Evolutionary conservation across 2,888 invertebrate species (phyloP), one percentile per base, ranked within the genome.

Genomic region (Andrena flavipes): DNA sequence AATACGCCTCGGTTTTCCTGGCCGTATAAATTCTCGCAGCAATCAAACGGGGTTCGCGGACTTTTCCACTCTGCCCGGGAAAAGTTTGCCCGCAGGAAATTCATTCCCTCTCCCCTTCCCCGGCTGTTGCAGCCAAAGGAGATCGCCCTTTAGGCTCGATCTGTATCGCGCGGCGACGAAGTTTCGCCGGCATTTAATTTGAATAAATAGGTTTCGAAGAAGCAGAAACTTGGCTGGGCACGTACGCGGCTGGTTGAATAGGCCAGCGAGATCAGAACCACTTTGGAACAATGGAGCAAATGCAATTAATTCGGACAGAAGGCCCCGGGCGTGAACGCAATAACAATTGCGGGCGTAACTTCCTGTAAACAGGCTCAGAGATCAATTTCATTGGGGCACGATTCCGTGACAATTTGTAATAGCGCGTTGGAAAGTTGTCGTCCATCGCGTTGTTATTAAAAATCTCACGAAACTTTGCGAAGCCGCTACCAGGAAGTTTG

Each of bases 121-220:
- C 49, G n/a, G n/a, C 49, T n/a, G 35, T 20, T 30, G 13, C 10
- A 10, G 23, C 29, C 35, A 54, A 42, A 65, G 69, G 63, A 20
- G 69, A 5, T 30, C 30, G 48, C 26, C 33, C 63, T n/a, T 63
- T 59, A 62, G 62, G 59, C 48, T 64, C 23, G 23, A 26, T 1
- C 56, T 23, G 56, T 23, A 26, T 72, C 72, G 33, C 35, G 62
- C 30, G 8, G 26, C 42, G 64, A 76, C 67, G 51, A 82, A 85
- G 68, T 79, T 82, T 63, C 16, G 63, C 29, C 54, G 62, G 67
- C 54, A 26, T 80, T 83, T 83, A 80, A 88, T 88, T 86, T 81
- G 67, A 86, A 88, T 87, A 83, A 86, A 84, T 82, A 78, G 73
- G 20, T 71, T 63, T 30, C 71, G 70, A 69, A 78, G 76, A 67